A percentile compares a stretch with the other conserved stretches of the same genome.
These are phyloP conservation scores for Gambusia affinis DNA, from an alignment of 2,113 vertebrate species.

Conservation along the genomic window DNA sequence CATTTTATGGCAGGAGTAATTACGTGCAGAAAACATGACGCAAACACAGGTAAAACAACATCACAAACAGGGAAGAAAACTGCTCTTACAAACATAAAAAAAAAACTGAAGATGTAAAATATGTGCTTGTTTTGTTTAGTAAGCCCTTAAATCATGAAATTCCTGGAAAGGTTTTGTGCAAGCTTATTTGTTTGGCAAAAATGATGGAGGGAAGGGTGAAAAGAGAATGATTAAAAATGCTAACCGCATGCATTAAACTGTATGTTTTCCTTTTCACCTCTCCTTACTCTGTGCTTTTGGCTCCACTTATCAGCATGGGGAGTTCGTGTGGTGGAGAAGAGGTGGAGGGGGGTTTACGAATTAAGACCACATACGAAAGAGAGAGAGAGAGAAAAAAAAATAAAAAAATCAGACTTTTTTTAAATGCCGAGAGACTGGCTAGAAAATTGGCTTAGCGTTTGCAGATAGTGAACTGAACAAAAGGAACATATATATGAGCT, in stretches of 20 bases:
- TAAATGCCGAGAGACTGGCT: conserved; percentile 88
- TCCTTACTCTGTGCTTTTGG: conserved; percentile 51
- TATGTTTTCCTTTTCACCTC: conserved; percentile 53
- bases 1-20: neutral
- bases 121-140: conserved; percentile 14
- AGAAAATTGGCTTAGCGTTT: conserved; percentile 96
- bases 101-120: neutral
- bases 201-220: conserved; percentile 48
- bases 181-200: conserved; percentile 15
- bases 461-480: conserved; percentile 88
- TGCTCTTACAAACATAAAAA: conserved; percentile 1
- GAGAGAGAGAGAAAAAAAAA: conserved; percentile 61
- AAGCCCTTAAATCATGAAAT: conserved; percentile 64
- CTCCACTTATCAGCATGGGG: conserved; percentile 77
- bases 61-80: conserved; percentile 13
- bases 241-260: conserved; percentile 78
- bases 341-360: conserved; percentile 75
- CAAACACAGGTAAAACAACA: conserved; percentile 59
- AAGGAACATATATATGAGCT: conserved; percentile 89
- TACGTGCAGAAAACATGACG: conserved; percentile 35
- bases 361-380: conserved; percentile 88
- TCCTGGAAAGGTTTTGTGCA: conserved; percentile 42
- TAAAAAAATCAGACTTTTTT: conserved; percentile 87
- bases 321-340: conserved; percentile 21
- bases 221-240: conserved; percentile 78